A percentile compares a stretch with the other conserved stretches of the same genome.
Evolutionary conservation across 1,140 invertebrate genomes (phyloP).

Genomic region (Saccostrea cuccullata): DNA sequence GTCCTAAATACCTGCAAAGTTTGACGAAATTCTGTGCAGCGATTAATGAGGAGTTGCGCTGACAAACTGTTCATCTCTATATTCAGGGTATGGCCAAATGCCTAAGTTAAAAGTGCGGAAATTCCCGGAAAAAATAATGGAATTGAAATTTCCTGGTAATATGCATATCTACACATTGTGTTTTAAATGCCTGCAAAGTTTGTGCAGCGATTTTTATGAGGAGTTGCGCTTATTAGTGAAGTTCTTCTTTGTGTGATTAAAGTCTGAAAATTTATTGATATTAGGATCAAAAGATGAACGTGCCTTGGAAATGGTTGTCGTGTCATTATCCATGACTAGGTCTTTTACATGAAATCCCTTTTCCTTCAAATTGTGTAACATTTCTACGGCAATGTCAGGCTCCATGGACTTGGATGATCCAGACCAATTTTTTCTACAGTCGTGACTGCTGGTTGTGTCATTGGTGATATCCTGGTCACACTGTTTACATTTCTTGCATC

Average conservation of each 20-base stretch:
- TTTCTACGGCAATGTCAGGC: conserved; percentile 24
- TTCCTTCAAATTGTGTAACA: neutral
- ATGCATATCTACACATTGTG: too few species aligned
- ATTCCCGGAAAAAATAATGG: too few species aligned
- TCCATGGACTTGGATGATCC: conserved; percentile 24
- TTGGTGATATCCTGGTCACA: neutral
- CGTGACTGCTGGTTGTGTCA: neutral
- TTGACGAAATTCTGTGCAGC: too few species aligned
- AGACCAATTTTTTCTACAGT: neutral
- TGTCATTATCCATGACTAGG: conserved; percentile 21
- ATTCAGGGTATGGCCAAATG: too few species aligned
- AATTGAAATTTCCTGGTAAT: too few species aligned
- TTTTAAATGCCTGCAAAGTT: too few species aligned
- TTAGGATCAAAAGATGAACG: neutral
- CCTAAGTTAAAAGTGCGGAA: too few species aligned
- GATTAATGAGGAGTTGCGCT: too few species aligned
- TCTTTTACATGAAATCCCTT: neutral
- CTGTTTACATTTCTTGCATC: too few species aligned
- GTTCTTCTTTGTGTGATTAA: neutral
- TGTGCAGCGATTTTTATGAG: too few species aligned
- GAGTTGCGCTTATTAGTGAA: neutral
- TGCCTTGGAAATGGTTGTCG: conserved; percentile 28
- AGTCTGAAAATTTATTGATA: neutral
- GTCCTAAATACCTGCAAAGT: too few species aligned
- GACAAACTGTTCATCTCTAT: too few species aligned